Base-by-base conservation (phyloP, 2,888 invertebrate genomes). In the Crocallis elinguaria region DNA sequence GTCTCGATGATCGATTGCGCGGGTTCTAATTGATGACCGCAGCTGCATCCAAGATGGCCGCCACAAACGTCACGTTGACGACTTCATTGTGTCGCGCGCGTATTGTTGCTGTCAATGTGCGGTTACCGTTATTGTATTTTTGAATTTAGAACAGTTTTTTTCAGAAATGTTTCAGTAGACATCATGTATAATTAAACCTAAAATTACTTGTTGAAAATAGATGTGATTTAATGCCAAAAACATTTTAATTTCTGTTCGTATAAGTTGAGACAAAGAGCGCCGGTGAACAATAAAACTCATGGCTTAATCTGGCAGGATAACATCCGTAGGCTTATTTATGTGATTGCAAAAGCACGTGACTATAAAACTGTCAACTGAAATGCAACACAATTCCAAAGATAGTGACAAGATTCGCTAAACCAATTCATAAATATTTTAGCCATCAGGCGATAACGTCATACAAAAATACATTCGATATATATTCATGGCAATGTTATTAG, bases 31-130 rank as follows among this genome's bases (percentile, higher is more conserved):
- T 82, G 84, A 81, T 78, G 45, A 57, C 57, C 48, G 38, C 52
- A 77, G 71, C 77, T 79, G 78, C 74, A 75, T 69, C 62, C 77
- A 80, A 81, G 64, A 80, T 82, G 83, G 82, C 80, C 70, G 81
- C 79, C 69, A 69, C 60, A 46, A 41, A 57, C 54, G 63, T 60
- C 65, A 57, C 46, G 11, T 36, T 77, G 82, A 81, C 64, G 73
- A 71, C 77, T 79, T 77, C 73, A 84, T 79, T 82, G 82, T 82
- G 69, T 66, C 64, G 36, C 30, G 49, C 63, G 65, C 64, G 71
- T 68, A 43, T 50, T 50, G 49, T 50, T 42, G 19, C 11, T 54
- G 49, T 42, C 48, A 35, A 8, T 36, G 21, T 42, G 29, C 42
- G 41, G 36, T 25, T 32, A 42, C 53, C 32, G 42, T 48, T 53